phyloP scores from a whole-genome alignment of 2,888 invertebrate genomes.

The Pachliopta kotzebuea region DNA sequence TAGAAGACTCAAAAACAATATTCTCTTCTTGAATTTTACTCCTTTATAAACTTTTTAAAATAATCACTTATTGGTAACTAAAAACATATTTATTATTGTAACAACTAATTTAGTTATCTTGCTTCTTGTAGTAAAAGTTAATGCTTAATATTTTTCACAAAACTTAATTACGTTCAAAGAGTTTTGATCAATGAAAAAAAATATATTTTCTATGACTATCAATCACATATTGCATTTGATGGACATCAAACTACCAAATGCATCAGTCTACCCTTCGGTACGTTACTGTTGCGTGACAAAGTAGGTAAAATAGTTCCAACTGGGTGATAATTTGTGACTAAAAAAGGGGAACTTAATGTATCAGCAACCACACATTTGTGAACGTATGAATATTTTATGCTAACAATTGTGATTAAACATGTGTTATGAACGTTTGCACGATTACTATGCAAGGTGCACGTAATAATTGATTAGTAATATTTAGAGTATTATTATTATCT shows the following conservation, averaged over 20 bases:
- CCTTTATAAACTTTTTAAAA: background rate
- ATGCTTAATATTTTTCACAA: no score
- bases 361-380: background rate
- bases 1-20: constrained; percentile 34
- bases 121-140: background rate
- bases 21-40: no score
- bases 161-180: background rate
- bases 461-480: no score
- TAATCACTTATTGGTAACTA: background rate
- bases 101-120: background rate
- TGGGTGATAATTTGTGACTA: constrained; percentile 16
- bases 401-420: constrained; percentile 35
- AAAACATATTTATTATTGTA: background rate
- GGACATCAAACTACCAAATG: constrained; percentile 6
- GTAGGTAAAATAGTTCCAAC: constrained; percentile 4
- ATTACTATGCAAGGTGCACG: background rate
- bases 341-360: constrained; percentile 15
- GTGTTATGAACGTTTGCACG: background rate
- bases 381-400: constrained; percentile 9
- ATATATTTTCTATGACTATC: background rate
- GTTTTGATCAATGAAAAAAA: background rate
- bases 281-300: constrained; percentile 6
- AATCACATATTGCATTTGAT: background rate
- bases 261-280: constrained; percentile 1
- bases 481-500: no score